A percentile compares a stretch with the other conserved stretches of the same genome.
Evolutionary conservation across 2,797 vertebrate genomes (phyloP).

Genomic region (Leptodactylus fallax): DNA sequence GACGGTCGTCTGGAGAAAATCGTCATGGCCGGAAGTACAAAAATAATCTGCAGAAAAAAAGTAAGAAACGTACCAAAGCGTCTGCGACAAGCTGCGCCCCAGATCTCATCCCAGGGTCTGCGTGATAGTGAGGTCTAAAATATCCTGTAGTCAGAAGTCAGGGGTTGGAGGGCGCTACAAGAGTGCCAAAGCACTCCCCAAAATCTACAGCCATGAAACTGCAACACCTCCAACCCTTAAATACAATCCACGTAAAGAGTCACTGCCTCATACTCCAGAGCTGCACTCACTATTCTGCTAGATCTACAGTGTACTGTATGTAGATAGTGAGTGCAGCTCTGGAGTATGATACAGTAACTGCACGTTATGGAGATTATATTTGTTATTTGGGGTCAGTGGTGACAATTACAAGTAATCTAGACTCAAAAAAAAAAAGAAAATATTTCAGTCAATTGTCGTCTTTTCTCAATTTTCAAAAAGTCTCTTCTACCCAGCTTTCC

Average conservation of each 20-base stretch:
- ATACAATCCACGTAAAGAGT: no score
- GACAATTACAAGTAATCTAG: neutral
- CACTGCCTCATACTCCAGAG: no score
- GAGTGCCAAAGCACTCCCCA: no score
- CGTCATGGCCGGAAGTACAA: neutral
- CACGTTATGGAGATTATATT: neutral
- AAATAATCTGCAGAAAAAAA: neutral
- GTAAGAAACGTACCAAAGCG: neutral
- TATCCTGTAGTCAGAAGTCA: neutral
- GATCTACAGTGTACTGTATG: no score
- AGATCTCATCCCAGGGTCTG: neutral
- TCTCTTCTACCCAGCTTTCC: neutral
- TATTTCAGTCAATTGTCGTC: no score
- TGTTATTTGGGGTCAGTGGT: neutral
- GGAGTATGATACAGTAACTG: neutral
- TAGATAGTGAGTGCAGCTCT: constrained; percentile 11
- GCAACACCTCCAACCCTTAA: no score
- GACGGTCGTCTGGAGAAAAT: neutral
- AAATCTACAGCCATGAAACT: no score
- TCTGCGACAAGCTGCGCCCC: neutral
- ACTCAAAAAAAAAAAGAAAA: no score
- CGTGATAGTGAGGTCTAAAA: neutral
- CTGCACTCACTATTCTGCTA: no score
- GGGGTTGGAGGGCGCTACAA: no score
- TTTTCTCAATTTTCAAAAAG: no score